Percentiles rank a stretch among this genome's conserved stretches.
These are phyloP conservation scores for Paedocypris micromegethes DNA, from an alignment of 2,797 vertebrate genomes.

Conservation along the genomic window DNA sequence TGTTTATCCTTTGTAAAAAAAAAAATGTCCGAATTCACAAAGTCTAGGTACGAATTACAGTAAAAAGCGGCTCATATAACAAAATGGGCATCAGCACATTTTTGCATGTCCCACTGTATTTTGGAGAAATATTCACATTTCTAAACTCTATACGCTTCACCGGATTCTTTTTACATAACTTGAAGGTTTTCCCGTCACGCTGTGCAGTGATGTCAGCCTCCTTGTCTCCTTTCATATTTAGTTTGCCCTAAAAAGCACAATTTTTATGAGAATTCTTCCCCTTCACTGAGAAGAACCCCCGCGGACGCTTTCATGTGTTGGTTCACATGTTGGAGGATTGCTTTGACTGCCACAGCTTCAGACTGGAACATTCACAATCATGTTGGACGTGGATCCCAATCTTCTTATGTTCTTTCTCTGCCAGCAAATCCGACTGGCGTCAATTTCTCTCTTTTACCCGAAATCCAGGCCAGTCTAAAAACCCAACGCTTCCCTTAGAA, in stretches of 20 bases:
- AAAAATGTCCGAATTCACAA: no score
- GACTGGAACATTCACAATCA: conserved; percentile 41
- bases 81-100: no score
- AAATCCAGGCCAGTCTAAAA: background rate
- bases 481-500: conserved; percentile 15
- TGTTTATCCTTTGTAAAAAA: no score
- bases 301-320: conserved; percentile 35
- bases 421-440: conserved; percentile 30
- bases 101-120: background rate
- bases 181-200: background rate
- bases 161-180: conserved; percentile 11
- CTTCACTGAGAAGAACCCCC: conserved; percentile 33
- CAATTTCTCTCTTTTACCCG: conserved; percentile 16
- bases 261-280: conserved; percentile 45
- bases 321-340: conserved; percentile 37
- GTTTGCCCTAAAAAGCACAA: conserved; percentile 10
- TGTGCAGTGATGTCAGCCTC: conserved; percentile 22
- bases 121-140: conserved; percentile 26
- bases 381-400: conserved; percentile 32
- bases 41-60: no score
- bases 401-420: conserved; percentile 31
- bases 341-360: conserved; percentile 47
- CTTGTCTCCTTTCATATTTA: conserved; percentile 10
- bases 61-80: no score
- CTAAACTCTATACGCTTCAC: background rate